Evolutionary conservation across 2,888 invertebrate species (phyloP).

Genomic region (Junonia oenone): DNA sequence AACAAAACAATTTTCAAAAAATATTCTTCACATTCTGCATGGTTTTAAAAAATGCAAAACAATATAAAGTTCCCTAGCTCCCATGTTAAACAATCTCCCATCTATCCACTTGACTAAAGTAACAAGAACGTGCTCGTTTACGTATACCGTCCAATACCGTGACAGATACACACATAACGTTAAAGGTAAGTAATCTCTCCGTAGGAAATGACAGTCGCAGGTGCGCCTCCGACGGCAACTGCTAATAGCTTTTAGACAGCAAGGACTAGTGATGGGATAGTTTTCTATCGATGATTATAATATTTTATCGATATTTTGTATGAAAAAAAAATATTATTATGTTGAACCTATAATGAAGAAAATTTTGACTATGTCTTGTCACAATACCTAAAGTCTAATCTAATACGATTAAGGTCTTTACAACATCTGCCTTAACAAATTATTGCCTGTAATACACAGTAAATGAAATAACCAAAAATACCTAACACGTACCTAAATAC

Average conservation of each 20-base stretch:
- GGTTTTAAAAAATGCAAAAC: no score
- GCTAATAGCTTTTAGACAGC: conserved; percentile 78
- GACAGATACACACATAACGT: conserved; percentile 19
- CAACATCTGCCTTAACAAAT: no score
- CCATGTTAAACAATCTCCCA: neutral
- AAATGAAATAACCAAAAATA: no score
- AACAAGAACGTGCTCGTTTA: neutral
- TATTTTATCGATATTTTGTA: neutral
- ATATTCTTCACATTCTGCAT: no score
- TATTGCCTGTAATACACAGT: no score
- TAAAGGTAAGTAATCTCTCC: conserved; percentile 62
- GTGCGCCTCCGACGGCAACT: conserved; percentile 65
- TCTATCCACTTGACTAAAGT: neutral
- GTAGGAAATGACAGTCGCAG: conserved; percentile 74
- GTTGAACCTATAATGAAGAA: neutral
- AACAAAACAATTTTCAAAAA: no score
- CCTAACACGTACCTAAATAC: no score
- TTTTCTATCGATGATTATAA: conserved; percentile 28
- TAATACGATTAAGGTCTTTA: no score
- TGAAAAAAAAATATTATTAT: neutral
- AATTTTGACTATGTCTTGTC: no score
- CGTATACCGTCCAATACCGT: neutral
- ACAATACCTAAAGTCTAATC: no score
- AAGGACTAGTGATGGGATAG: conserved; percentile 36
- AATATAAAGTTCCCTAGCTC: no score